These are phyloP conservation scores for Hyperoplus lanceolatus DNA, from an alignment of 2,797 vertebrate genomes.

Conservation along the genomic window DNA sequence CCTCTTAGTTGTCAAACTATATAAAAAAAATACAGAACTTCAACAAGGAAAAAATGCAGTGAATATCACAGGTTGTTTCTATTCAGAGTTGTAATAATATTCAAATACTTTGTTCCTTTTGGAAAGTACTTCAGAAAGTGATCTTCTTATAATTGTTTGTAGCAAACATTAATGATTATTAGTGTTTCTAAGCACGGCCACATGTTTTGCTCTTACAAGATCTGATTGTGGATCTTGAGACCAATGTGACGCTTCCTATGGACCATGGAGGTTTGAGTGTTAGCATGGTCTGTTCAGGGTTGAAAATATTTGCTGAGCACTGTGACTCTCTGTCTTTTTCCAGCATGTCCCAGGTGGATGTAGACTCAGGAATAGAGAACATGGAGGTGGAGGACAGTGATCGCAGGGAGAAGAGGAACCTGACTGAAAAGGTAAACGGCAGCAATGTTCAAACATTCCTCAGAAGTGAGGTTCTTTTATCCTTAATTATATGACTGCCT, in stretches of 20 bases:
- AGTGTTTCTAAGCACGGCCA: neutral
- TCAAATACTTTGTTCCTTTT: neutral
- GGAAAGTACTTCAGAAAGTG: neutral
- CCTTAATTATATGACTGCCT: constrained; percentile 4
- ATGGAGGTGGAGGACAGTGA: constrained; percentile 99
- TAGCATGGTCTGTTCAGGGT: neutral
- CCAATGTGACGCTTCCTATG: neutral
- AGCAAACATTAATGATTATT: neutral
- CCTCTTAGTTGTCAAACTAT: too few relatives aligned
- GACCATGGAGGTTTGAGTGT: neutral
- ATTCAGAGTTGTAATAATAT: neutral
- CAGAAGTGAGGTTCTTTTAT: neutral
- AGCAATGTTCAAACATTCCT: neutral
- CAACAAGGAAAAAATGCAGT: neutral
- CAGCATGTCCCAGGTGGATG: constrained; percentile 99
- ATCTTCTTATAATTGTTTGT: neutral
- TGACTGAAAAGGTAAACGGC: constrained; percentile 92
- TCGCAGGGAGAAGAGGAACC: constrained; percentile 96
- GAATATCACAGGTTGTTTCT: neutral
- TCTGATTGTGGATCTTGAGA: neutral
- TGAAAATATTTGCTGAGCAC: constrained; percentile 23
- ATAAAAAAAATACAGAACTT: too few relatives aligned
- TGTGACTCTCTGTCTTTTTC: constrained; percentile 57
- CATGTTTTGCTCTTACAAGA: neutral
- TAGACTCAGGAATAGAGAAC: constrained; percentile 99